Evolutionary conservation across 2,113 vertebrate species (phyloP).

Genomic region (Gymnobelideus leadbeateri): DNA sequence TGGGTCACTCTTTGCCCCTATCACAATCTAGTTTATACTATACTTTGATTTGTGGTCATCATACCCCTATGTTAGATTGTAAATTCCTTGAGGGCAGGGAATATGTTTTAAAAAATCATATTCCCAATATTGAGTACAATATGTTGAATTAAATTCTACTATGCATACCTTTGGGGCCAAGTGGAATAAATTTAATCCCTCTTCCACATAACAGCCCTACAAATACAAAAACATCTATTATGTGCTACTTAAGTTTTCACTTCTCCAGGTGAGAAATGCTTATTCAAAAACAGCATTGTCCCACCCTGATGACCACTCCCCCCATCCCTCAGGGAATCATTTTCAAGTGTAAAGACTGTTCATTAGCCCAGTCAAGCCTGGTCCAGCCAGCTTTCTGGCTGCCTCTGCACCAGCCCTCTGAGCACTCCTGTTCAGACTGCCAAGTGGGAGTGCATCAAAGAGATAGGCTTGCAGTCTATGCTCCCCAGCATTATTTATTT

Average conservation of each 20-base stretch:
- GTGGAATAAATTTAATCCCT: background rate
- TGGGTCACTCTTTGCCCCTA: background rate
- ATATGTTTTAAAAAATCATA: background rate
- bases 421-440: background rate
- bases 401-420: background rate
- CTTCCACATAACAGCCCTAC: background rate
- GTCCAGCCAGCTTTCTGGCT: background rate
- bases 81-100: background rate
- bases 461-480: background rate
- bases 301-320: background rate
- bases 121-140: background rate
- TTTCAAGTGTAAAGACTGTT: background rate
- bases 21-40: background rate
- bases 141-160: background rate
- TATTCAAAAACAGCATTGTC: background rate
- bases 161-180: background rate
- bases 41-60: background rate
- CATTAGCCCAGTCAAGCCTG: background rate
- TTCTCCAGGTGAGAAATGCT: background rate
- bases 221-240: background rate
- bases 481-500: background rate
- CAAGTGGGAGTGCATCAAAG: background rate
- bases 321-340: background rate
- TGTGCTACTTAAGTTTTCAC: background rate
- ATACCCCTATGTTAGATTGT: background rate